Evolutionary conservation across 2,888 invertebrate species (phyloP).

Genomic region (Agrochola lota): DNA sequence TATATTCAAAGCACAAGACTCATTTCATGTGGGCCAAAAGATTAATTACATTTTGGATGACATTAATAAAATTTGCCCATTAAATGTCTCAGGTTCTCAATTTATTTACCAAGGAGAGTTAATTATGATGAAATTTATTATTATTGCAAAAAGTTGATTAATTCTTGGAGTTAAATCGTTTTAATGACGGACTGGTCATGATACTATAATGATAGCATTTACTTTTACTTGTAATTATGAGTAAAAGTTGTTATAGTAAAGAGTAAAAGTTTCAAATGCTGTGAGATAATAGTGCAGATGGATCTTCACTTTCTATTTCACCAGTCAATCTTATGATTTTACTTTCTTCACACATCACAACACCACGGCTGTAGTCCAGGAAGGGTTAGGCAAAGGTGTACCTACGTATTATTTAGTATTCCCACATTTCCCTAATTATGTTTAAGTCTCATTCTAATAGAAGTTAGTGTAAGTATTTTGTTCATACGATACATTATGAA

Average conservation of each 20-base stretch:
- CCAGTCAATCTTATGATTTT: not conserved
- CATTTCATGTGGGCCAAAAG: conserved; percentile 15
- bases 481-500: conserved; percentile 1
- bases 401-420: not conserved
- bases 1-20: not conserved
- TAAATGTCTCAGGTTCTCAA: conserved; percentile 13
- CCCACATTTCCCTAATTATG: not conserved
- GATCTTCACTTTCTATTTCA: conserved; percentile 36
- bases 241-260: conserved; percentile 18
- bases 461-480: not conserved
- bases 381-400: not conserved
- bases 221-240: conserved; percentile 26
- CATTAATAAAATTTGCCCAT: conserved; percentile 23
- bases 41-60: conserved; percentile 24
- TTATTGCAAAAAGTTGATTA: conserved; percentile 43
- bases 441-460: not conserved
- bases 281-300: not conserved
- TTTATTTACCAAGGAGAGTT: conserved; percentile 16
- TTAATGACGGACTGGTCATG: conserved; percentile 12
- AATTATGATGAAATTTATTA: conserved; percentile 17
- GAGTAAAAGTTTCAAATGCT: conserved; percentile 17
- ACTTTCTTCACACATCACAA: not conserved
- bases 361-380: not conserved
- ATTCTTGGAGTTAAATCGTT: conserved; percentile 21
- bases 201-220: conserved; percentile 6